Conservation (phyloP, 2,797 vertebrate species). For the Centropyge bicolor region DNA sequence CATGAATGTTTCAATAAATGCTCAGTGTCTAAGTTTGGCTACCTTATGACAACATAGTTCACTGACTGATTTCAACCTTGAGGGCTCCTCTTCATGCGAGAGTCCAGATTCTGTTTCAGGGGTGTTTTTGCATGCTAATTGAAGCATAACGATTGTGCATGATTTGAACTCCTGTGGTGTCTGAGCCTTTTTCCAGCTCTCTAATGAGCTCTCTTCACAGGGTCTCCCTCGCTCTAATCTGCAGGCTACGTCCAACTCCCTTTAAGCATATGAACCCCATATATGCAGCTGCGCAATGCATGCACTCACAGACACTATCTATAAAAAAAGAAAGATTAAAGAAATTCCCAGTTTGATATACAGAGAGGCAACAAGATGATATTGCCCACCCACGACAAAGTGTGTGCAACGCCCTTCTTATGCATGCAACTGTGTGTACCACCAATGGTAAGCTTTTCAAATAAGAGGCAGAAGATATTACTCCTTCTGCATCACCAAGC, state of each 20-base stretch:
- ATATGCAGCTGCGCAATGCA: neutral
- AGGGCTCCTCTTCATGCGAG: constrained; percentile 16
- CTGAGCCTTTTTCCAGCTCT: constrained; percentile 41
- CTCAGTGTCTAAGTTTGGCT: neutral
- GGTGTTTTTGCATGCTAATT: constrained; percentile 59
- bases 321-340: too few species aligned
- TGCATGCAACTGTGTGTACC: constrained; percentile 17
- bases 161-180: constrained; percentile 60
- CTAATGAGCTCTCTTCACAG: constrained; percentile 66
- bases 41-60: neutral
- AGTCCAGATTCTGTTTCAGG: constrained; percentile 40
- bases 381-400: neutral
- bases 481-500: constrained; percentile 44
- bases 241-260: neutral
- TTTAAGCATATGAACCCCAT: constrained; percentile 5
- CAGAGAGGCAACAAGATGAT: neutral
- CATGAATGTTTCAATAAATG: constrained; percentile 5
- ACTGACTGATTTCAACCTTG: constrained; percentile 21
- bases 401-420: neutral
- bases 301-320: neutral
- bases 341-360: too few species aligned
- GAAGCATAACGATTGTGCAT: constrained; percentile 59
- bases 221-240: constrained; percentile 33
- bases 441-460: constrained; percentile 14
- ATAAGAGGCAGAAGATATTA: constrained; percentile 9